Percentiles rank a stretch among this genome's conserved stretches.
These are phyloP conservation scores for Tenthredo amoena DNA, from an alignment of 2,888 invertebrate species.

Conservation along the genomic window DNA sequence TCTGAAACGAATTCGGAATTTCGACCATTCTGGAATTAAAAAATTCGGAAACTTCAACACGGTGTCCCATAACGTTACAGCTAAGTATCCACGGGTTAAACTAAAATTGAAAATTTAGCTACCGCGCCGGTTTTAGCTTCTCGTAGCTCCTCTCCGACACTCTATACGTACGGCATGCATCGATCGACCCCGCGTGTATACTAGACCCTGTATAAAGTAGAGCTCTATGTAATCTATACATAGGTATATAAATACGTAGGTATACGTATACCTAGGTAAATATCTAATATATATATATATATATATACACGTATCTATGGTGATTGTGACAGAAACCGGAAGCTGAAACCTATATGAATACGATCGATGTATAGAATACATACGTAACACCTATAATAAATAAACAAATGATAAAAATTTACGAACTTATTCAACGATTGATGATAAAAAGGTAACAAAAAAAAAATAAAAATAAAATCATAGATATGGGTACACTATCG, in stretches of 20 bases:
- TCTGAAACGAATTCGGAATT: no score
- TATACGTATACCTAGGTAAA: neutral
- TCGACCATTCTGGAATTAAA: no score
- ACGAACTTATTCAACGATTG: no score
- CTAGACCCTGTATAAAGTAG: neutral
- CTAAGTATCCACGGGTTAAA: neutral
- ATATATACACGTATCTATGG: neutral
- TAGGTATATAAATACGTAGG: neutral
- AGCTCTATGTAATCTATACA: neutral
- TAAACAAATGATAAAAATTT: no score
- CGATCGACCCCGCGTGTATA: constrained; percentile 53
- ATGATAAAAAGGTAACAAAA: no score
- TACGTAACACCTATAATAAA: neutral
- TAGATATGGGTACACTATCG: neutral
- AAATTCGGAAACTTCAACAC: no score
- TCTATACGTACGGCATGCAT: constrained; percentile 57
- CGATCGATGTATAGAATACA: neutral
- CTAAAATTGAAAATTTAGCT: constrained; percentile 9
- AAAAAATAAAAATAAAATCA: no score
- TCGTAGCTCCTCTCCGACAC: constrained; percentile 40
- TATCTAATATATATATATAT: no score
- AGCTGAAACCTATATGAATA: neutral
- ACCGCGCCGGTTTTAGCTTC: neutral
- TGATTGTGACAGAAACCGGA: constrained; percentile 13
- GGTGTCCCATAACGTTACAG: neutral